Evolutionary conservation across 2,888 invertebrate species (phyloP).

Genomic region (Dasypogon diadema): DNA sequence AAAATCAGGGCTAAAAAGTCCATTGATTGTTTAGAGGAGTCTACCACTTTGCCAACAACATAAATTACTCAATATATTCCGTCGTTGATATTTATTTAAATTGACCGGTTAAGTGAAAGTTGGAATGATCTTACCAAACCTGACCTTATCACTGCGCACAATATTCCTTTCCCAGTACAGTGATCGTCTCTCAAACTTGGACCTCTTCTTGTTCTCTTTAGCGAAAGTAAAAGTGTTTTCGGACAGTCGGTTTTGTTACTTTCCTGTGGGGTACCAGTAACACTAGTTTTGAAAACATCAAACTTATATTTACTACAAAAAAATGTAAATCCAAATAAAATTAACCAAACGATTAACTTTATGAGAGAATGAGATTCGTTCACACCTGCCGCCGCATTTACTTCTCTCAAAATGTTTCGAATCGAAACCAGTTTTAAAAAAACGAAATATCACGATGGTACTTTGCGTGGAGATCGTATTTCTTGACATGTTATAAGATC

Average conservation of each 20-base stretch:
- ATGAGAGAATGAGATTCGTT: neutral
- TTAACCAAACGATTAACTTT: neutral
- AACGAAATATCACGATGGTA: neutral
- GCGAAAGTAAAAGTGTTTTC: constrained; percentile 43
- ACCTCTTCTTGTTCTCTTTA: constrained; percentile 7
- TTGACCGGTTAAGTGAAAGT: constrained; percentile 26
- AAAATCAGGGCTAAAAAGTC: neutral
- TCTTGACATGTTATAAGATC: neutral
- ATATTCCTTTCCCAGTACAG: constrained; percentile 35
- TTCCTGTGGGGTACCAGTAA: constrained; percentile 5
- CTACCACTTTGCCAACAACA: neutral
- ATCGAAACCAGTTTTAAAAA: neutral
- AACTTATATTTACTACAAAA: neutral
- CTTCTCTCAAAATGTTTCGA: neutral
- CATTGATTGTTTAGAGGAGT: neutral
- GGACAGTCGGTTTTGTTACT: constrained; percentile 6
- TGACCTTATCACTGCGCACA: constrained; percentile 16
- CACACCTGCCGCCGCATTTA: neutral
- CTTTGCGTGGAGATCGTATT: neutral
- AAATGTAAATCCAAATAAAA: neutral
- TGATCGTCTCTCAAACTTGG: constrained; percentile 2
- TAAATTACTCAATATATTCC: neutral
- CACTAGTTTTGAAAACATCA: constrained; percentile 3
- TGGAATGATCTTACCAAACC: constrained; percentile 24
- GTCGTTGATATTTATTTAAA: neutral